phyloP scores from a whole-genome alignment of 2,797 vertebrate species.

The Thaleichthys pacificus region DNA sequence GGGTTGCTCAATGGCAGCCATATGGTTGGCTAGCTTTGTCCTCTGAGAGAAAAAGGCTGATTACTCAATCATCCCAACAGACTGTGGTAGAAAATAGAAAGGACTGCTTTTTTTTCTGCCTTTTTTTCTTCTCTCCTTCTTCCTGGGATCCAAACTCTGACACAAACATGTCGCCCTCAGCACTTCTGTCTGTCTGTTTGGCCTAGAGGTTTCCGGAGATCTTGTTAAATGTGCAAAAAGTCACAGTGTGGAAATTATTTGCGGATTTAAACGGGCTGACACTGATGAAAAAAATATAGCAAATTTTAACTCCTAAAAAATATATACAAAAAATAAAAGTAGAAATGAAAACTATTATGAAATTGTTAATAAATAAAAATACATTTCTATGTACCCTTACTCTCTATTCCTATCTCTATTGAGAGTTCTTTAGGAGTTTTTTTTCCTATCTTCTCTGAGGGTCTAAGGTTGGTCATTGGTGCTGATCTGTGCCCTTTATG shows the following conservation, averaged over 20 bases:
- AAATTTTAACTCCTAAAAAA: not conserved
- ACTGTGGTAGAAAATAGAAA: constrained; percentile 67
- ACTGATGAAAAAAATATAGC: not conserved
- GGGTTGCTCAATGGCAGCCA: constrained; percentile 66
- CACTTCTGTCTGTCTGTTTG: constrained; percentile 63
- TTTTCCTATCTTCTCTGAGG: too few species aligned
- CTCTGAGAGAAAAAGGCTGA: constrained; percentile 60
- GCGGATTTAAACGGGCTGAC: constrained; percentile 46
- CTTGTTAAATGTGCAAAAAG: constrained; percentile 72
- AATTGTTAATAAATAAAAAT: too few species aligned
- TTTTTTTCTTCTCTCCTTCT: constrained; percentile 38
- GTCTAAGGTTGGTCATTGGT: too few species aligned
- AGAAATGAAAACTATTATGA: not conserved
- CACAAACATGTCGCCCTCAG: constrained; percentile 69
- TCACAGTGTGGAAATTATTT: constrained; percentile 55
- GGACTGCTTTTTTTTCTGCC: constrained; percentile 54
- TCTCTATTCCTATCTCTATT: too few species aligned
- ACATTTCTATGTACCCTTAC: too few species aligned
- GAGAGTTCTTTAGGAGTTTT: too few species aligned
- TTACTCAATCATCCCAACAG: constrained; percentile 72
- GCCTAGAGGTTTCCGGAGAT: constrained; percentile 67
- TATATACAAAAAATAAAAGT: not conserved
- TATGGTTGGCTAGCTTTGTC: constrained; percentile 58
- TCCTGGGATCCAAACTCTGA: constrained; percentile 64
- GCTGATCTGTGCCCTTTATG: too few species aligned